Percentiles rank a stretch among this genome's conserved stretches.
phyloP scores from a whole-genome alignment of 2,113 vertebrate species.

The Cyanocitta stelleri region DNA sequence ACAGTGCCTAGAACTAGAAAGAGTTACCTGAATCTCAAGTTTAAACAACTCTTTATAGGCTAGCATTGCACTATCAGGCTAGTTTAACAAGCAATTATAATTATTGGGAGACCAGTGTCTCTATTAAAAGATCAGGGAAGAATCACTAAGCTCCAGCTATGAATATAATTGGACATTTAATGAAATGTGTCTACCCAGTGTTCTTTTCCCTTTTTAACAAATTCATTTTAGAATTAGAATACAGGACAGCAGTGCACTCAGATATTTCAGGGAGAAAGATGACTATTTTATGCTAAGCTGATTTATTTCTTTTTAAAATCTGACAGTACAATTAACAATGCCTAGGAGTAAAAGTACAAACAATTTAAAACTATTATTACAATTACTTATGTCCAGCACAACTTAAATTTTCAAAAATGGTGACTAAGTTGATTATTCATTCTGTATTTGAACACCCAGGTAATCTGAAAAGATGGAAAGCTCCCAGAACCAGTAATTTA shows the following conservation, averaged over 20 bases:
- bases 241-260: neutral
- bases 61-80: neutral
- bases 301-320: neutral
- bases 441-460: neutral
- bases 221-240: neutral
- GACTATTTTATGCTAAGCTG: neutral
- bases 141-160: neutral
- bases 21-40: neutral
- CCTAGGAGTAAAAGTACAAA: neutral
- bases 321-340: neutral
- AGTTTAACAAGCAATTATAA: neutral
- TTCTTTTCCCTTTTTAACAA: neutral
- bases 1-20: neutral
- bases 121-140: neutral
- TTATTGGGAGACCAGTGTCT: neutral
- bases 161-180: constrained; percentile 15
- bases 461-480: neutral
- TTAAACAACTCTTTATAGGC: neutral
- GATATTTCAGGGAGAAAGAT: neutral
- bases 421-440: neutral
- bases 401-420: neutral
- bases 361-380: neutral
- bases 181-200: neutral
- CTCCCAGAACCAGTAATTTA: neutral
- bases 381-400: neutral